Evolutionary conservation across 1,140 invertebrate species (phyloP), one percentile per base, ranked within the genome.

Genomic region (Pteromalus puparum): DNA sequence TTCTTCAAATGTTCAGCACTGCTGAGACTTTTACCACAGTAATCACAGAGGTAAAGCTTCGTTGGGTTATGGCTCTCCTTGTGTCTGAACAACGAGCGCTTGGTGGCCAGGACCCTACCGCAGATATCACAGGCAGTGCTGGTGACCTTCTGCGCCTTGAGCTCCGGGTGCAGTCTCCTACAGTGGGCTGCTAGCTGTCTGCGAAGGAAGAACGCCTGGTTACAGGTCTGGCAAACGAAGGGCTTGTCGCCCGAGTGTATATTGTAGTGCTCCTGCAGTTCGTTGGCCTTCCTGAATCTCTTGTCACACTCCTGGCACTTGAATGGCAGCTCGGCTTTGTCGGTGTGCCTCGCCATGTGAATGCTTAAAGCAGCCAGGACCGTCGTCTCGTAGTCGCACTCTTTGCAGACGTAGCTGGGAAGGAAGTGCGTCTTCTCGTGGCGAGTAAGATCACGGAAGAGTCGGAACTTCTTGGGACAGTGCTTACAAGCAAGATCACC

Each of bases 11-110:
- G 95, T 80, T 96, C 95, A 5, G 94, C 94, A 67, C 94, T 95
- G 28, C 95, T 95, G 67, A 98, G 95, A 80, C 96, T 95, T 92
- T 98, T 97, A 21, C 95, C 95, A 91, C 97, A 97, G 46, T 97
- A 95, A 87, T 95, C 95, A 91, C 96, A 96, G 0, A 95, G 91
- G 89, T 94, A 94, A 48, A 94, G 93, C 82, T 94, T 94, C 61
- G 94, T 94, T 1, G 95, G 95, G 42, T 94, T 93, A 90, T 96
- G 95, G 15, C 92, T 93, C 85, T 94, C 93, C 85, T 94, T 93
- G 90, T 96, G 95, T 0, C 94, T 91, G n/a, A 94, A 93, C 77
- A 95, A 92, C 0, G 92, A 92, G 0, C 93, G 85, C 28, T 92
- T 93, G 0, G 92, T 93, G 0, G 93, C 92, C 0, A 93, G 86